Conservation (phyloP, 2,113 vertebrate genomes). For the Neolamprologus caudopunctatus region DNA sequence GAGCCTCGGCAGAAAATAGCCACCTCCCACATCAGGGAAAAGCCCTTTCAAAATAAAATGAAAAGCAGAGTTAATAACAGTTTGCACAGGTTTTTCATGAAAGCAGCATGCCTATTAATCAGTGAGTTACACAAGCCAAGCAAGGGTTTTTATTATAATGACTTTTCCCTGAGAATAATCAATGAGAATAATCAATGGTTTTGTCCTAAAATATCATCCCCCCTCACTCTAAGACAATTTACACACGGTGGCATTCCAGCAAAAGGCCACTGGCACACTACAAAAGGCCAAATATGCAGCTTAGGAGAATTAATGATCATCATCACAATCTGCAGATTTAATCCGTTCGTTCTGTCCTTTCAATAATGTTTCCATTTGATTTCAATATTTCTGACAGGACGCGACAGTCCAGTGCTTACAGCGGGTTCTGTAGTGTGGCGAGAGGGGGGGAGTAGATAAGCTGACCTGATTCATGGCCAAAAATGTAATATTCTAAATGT, state of each 20-base stretch:
- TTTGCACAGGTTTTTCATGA: background rate
- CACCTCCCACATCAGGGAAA: conserved; percentile 94
- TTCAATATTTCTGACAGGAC: background rate
- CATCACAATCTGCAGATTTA: background rate
- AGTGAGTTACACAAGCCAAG: background rate
- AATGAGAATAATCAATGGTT: background rate
- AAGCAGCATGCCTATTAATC: background rate
- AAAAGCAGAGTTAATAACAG: background rate
- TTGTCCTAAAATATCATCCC: background rate
- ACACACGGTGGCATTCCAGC: background rate
- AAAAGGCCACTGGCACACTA: background rate
- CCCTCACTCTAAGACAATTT: background rate
- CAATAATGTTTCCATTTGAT: background rate
- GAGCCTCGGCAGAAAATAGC: conserved; percentile 91
- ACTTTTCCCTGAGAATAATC: background rate
- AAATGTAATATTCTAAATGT: conserved; percentile 67
- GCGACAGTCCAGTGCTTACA: background rate
- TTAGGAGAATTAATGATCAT: background rate
- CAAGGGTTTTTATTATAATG: background rate
- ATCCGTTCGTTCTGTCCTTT: background rate
- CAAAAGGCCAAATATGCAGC: background rate
- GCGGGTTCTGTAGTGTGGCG: background rate
- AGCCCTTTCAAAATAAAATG: conserved; percentile 71
- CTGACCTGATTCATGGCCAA: conserved; percentile 62
- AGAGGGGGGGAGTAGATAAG: conserved; percentile 23